Evolutionary conservation across 2,113 vertebrate species (phyloP).

Genomic region (Rhinoptilus africanus): DNA sequence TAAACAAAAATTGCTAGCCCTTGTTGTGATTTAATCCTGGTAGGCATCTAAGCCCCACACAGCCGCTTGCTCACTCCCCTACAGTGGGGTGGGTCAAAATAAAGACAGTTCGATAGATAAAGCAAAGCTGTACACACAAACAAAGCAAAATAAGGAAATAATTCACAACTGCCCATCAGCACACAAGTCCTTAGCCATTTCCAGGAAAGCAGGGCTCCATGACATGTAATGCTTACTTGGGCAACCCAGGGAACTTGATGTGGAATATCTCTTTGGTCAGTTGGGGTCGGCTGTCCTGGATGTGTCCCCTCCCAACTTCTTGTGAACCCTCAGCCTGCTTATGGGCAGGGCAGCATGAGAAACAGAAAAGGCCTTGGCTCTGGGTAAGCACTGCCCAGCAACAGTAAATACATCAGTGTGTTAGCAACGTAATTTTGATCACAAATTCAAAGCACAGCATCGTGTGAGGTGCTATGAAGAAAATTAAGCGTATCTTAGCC

Average conservation of each 20-base stretch:
- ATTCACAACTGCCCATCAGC: neutral
- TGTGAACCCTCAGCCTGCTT: neutral
- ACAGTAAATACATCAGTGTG: neutral
- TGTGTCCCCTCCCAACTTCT: neutral
- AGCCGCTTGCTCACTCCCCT: accelerated
- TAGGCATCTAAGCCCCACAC: neutral
- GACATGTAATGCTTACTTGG: accelerated
- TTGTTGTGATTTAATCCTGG: neutral
- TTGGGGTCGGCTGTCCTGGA: neutral
- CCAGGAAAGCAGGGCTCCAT: neutral
- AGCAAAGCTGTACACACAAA: neutral
- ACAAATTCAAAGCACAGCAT: neutral
- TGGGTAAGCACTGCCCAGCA: neutral
- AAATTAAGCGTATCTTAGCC: neutral
- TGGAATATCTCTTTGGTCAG: neutral
- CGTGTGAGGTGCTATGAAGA: neutral
- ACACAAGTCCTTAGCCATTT: neutral
- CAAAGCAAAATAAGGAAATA: neutral
- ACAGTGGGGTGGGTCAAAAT: neutral
- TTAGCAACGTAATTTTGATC: neutral
- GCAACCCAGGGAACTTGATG: neutral
- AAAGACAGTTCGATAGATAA: neutral
- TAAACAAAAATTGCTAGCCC: neutral
- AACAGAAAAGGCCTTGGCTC: neutral
- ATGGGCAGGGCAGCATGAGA: neutral